Percentiles rank a stretch among this genome's conserved stretches.
Evolutionary conservation across 30 jellyfish, hydroid and myxozoan species (phyloP).

Genomic region (Nemopilema nomurai): DNA sequence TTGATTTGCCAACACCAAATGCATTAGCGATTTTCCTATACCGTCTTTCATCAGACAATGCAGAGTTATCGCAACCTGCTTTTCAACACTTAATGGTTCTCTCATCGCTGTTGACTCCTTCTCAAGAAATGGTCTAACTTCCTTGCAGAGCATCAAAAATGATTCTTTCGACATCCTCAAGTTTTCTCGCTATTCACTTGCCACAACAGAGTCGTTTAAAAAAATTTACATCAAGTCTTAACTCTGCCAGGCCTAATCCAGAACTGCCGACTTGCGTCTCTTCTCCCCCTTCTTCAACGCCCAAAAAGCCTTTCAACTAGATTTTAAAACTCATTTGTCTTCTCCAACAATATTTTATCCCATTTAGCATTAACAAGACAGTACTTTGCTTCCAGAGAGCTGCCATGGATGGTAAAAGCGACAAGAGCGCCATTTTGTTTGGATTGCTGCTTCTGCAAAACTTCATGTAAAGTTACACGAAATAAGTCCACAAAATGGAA

Average conservation of each 20-base stretch:
- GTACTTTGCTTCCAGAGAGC: too few relatives aligned
- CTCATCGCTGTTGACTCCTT: conserved; percentile 31
- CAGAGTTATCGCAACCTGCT: conserved; percentile 33
- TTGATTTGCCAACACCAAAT: neutral
- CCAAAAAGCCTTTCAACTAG: too few relatives aligned
- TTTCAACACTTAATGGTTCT: conserved; percentile 44
- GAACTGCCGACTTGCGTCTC: conserved; percentile 15
- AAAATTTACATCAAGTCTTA: conserved; percentile 44
- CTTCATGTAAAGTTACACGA: too few relatives aligned
- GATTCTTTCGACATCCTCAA: conserved; percentile 34
- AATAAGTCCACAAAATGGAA: too few relatives aligned
- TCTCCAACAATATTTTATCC: too few relatives aligned
- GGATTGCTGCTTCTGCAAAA: too few relatives aligned
- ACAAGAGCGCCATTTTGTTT: too few relatives aligned
- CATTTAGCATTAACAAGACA: too few relatives aligned
- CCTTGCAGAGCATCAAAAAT: conserved; percentile 2
- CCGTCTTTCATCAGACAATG: conserved; percentile 37
- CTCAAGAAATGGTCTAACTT: conserved; percentile 47
- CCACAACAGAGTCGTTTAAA: conserved; percentile 19
- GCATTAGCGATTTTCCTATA: neutral
- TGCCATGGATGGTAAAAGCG: too few relatives aligned
- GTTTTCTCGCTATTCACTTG: conserved; percentile 54
- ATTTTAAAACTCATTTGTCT: too few relatives aligned
- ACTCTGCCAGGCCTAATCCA: conserved; percentile 39
- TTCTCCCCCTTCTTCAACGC: too few relatives aligned